These are phyloP conservation scores for Pseudochromis fuscus DNA, from an alignment of 2,797 vertebrate genomes.

Conservation along the genomic window DNA sequence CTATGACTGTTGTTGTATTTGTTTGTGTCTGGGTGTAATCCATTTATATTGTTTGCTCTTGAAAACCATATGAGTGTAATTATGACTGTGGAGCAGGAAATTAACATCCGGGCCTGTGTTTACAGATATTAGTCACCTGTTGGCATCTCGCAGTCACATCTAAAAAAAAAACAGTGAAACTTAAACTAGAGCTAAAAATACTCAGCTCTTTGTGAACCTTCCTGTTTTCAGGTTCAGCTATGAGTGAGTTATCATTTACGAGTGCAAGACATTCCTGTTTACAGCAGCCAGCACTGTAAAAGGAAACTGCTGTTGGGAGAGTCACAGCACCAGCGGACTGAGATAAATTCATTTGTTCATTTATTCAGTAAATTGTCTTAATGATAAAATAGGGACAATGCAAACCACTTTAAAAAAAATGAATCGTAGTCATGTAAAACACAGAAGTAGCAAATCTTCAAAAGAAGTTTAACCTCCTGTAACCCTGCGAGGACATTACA, in stretches of 20 bases:
- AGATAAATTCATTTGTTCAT: no score
- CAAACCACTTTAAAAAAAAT: no score
- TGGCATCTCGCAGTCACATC: neutral
- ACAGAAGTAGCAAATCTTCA: no score
- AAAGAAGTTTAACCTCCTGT: no score
- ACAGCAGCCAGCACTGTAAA: slow-evolving; percentile 17
- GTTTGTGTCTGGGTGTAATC: neutral
- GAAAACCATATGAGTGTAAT: neutral
- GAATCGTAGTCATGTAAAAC: no score
- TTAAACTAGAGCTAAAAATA: slow-evolving; percentile 41
- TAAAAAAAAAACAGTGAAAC: slow-evolving; percentile 26
- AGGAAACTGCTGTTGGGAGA: neutral
- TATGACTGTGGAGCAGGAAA: slow-evolving; percentile 14
- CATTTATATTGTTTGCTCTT: neutral
- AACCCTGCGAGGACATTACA: no score
- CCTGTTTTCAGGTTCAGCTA: slow-evolving; percentile 46
- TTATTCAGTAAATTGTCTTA: no score
- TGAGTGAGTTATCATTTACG: slow-evolving; percentile 15
- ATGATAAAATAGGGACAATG: no score
- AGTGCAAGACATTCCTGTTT: slow-evolving; percentile 33
- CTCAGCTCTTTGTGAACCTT: slow-evolving; percentile 35
- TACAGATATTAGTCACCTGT: slow-evolving; percentile 5
- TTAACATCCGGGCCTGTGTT: slow-evolving; percentile 1
- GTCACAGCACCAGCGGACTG: neutral
- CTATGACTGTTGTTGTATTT: neutral